Conservation (phyloP, 2,888 invertebrate genomes). For the Athalia rosae region DNA sequence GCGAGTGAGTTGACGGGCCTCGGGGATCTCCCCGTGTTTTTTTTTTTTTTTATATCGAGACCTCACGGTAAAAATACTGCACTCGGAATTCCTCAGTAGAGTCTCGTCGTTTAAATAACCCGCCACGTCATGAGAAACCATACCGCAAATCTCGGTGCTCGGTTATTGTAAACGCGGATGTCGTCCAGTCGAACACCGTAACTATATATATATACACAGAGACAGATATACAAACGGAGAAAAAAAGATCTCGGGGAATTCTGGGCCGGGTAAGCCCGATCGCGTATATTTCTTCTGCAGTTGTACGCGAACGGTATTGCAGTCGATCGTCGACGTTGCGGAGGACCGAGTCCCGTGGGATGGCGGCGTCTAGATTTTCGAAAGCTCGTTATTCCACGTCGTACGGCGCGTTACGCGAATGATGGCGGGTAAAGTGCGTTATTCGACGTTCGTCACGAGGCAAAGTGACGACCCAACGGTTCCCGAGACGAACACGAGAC, state of each 20-base stretch:
- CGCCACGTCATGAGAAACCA: background rate
- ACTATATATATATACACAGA: no score
- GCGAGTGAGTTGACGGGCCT: no score
- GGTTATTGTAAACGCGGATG: background rate
- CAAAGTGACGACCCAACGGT: background rate
- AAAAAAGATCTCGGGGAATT: conserved; percentile 20
- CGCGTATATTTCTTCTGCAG: no score
- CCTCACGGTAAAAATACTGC: no score
- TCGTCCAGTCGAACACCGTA: background rate
- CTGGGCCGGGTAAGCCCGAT: background rate
- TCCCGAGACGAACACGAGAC: background rate
- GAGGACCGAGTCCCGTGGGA: no score
- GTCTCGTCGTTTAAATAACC: background rate
- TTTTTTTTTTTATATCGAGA: no score
- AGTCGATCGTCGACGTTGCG: no score
- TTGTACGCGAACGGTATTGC: no score
- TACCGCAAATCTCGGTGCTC: background rate
- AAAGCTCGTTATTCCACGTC: background rate
- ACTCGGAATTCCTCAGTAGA: no score
- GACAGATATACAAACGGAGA: background rate
- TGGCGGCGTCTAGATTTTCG: background rate
- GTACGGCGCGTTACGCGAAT: background rate
- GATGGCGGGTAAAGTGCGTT: conserved; percentile 20
- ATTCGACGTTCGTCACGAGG: conserved; percentile 16
- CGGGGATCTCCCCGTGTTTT: no score